Base-by-base conservation (phyloP, 1,140 invertebrate species). In the Eumeta japonica region DNA sequence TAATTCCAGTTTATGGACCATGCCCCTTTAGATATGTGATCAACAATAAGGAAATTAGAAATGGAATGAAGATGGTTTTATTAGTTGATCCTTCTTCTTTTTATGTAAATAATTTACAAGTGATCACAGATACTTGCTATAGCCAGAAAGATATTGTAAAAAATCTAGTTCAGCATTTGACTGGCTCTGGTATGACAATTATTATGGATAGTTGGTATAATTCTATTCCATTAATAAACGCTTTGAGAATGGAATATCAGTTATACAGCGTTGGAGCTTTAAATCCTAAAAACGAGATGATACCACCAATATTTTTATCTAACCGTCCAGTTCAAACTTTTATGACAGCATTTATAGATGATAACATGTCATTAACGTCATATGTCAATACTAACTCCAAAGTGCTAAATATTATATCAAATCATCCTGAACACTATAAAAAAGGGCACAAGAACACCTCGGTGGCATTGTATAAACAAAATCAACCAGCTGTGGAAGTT, bases 11-110 rank as follows among this genome's bases (percentile, higher is more conserved):
- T 35, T 46, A 63, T 30, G 77, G 77, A 3, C 56, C 67, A 17
- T 79, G 75, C 46, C 56, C 60, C 19, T 79, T 80, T 52, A 52
- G 73, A 31, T 74, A 76, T 42, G 65, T 73, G 15, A 75, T 81
- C 28, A 58, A 73, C 27, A 67, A 54, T 15, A 74, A 73, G 46
- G 51, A 53, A 9, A 39, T 64, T 3, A 63, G 65, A 43, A 52
- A 39, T 32, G 76, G 76, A 1, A 58, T 77, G 0, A 78, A 77
- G 56, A 38, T 77, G 16, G 61, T 67, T 18, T 39, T 71, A 2
- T 40, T 77, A 9, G 63, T 71, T 12, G 75, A 78, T 45, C 47
- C 76, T 4, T 46, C 52, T 32, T 75, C 52, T 20, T 76, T 76
- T 45, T 80, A 78, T 52, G 53, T 76, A 1, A 53, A 50, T 11